Evolutionary conservation across 2,797 vertebrate species (phyloP).

Genomic region (Australoheros facetus): DNA sequence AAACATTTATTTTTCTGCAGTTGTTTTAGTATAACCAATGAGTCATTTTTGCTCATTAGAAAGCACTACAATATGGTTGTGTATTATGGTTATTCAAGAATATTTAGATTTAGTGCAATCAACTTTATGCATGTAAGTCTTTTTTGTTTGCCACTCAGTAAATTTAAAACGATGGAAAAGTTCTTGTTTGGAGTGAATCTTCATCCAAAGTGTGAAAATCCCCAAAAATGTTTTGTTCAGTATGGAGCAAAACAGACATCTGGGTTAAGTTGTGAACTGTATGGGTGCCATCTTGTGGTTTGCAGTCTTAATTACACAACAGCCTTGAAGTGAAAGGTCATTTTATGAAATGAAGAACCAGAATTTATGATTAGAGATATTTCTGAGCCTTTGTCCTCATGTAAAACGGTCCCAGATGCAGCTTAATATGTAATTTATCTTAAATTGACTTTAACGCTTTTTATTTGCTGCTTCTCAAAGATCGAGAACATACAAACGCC

Average conservation of each 20-base stretch:
- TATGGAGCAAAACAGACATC: neutral
- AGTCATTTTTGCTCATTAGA: neutral
- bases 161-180: neutral
- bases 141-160: neutral
- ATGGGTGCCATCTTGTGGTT: slow-evolving; percentile 76
- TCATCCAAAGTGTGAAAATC: neutral
- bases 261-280: slow-evolving; percentile 33
- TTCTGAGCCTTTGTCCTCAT: neutral
- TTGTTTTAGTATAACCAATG: neutral
- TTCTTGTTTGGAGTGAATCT: neutral
- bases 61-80: neutral
- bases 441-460: neutral
- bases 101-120: neutral
- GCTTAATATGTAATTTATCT: neutral
- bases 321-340: neutral
- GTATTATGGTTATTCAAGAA: neutral
- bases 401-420: neutral
- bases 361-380: neutral
- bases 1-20: neutral
- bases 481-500: neutral
- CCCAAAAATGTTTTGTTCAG: neutral
- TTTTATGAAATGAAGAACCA: neutral
- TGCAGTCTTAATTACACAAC: slow-evolving; percentile 55
- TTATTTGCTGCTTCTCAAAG: neutral
- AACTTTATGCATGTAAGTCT: neutral